A percentile compares a stretch with the other conserved stretches of the same genome.
phyloP scores from a whole-genome alignment of 2,888 invertebrate genomes.

The Bombylius major region DNA sequence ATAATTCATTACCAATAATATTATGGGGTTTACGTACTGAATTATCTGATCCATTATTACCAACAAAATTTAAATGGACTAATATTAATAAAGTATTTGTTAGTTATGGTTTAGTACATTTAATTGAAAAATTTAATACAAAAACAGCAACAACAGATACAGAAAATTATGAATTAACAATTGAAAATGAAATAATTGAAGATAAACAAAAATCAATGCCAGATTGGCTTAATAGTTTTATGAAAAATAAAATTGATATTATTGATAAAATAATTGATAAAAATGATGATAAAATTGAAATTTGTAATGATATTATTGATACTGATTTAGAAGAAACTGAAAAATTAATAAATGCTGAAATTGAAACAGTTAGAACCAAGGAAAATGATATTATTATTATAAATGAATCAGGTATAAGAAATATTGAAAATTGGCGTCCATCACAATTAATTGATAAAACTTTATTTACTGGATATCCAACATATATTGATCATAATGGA shows the following conservation, averaged over 20 bases:
- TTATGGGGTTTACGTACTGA: constrained; percentile 50
- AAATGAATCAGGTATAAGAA: constrained; percentile 7
- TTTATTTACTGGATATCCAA: constrained; percentile 47
- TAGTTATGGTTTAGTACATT: constrained; percentile 47
- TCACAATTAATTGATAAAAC: constrained; percentile 39
- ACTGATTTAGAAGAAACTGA: constrained; percentile 17
- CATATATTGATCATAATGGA: constrained; percentile 49
- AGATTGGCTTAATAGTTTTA: not conserved
- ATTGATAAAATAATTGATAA: not conserved
- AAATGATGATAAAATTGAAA: constrained; percentile 15
- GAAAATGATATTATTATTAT: not conserved
- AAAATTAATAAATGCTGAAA: constrained; percentile 14
- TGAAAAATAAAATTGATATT: not conserved
- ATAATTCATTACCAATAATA: constrained; percentile 45
- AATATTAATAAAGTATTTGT: constrained; percentile 55
- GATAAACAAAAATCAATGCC: not conserved
- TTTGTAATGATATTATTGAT: not conserved
- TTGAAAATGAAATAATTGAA: not conserved
- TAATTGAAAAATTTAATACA: constrained; percentile 24
- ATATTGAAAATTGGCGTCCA: constrained; percentile 46
- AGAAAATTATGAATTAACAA: not conserved
- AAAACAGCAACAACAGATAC: not conserved
- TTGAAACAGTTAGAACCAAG: not conserved
- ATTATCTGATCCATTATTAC: constrained; percentile 52
- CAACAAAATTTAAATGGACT: constrained; percentile 47